phyloP scores from a whole-genome alignment of 2,888 invertebrate genomes.

The Willowsia nigromaculata region DNA sequence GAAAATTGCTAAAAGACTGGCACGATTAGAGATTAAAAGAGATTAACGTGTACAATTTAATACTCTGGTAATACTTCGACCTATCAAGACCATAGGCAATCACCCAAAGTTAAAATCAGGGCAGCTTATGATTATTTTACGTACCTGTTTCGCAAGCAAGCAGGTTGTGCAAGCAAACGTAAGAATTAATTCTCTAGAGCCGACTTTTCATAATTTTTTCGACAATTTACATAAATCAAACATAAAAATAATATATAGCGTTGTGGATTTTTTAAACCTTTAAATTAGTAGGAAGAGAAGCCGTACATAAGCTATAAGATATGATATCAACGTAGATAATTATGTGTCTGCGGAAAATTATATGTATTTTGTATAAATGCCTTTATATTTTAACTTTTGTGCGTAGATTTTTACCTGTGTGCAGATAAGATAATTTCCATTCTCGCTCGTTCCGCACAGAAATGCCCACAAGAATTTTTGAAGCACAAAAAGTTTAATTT shows the following conservation, averaged over 20 bases:
- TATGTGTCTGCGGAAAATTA: slow-evolving; percentile 25
- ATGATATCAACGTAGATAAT: background rate
- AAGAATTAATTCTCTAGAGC: background rate
- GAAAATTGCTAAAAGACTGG: too few relatives aligned
- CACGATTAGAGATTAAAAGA: too few relatives aligned
- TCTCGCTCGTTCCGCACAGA: background rate
- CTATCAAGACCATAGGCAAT: too few relatives aligned
- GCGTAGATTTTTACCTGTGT: slow-evolving; percentile 33
- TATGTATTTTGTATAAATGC: slow-evolving; percentile 26
- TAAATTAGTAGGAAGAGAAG: slow-evolving; percentile 45
- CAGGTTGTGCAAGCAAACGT: background rate
- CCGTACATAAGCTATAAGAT: slow-evolving; percentile 10
- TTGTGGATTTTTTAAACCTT: background rate
- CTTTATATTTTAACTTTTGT: background rate
- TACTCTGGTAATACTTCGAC: too few relatives aligned
- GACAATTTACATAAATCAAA: slow-evolving; percentile 60
- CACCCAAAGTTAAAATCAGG: too few relatives aligned
- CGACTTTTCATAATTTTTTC: slow-evolving; percentile 14
- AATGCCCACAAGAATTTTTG: background rate
- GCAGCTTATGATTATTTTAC: background rate
- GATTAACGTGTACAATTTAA: too few relatives aligned
- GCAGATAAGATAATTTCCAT: background rate
- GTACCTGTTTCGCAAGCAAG: background rate
- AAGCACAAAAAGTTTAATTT: slow-evolving; percentile 17
- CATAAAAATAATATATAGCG: slow-evolving; percentile 6